Evolutionary conservation across 2,113 vertebrate species (phyloP).

Genomic region (Anas platyrhynchos): DNA sequence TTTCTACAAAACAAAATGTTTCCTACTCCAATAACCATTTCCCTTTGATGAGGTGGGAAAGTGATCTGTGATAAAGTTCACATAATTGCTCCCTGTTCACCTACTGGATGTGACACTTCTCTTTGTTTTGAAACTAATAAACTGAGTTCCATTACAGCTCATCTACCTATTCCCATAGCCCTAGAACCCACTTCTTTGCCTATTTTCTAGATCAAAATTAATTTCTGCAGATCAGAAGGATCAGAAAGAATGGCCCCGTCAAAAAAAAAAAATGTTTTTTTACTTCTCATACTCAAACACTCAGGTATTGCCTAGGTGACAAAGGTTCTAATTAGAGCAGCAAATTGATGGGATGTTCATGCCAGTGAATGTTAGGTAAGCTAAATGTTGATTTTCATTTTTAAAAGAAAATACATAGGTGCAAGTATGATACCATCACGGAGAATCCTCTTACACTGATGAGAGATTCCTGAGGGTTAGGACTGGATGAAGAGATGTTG

Average conservation of each 20-base stretch:
- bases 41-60: background rate
- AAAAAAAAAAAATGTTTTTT: background rate
- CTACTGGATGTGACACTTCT: background rate
- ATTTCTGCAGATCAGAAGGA: background rate
- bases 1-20: background rate
- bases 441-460: background rate
- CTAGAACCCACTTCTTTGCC: background rate
- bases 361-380: background rate
- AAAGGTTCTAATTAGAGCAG: background rate
- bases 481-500: background rate
- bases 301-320: accelerated
- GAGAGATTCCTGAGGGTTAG: background rate
- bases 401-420: background rate
- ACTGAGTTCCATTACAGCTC: background rate
- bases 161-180: background rate
- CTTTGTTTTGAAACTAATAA: background rate
- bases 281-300: background rate
- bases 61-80: background rate
- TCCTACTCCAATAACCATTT: background rate
- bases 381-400: background rate
- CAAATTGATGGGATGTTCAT: background rate
- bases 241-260: background rate
- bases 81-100: background rate
- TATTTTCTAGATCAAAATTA: background rate
- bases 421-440: background rate